Conservation (phyloP, 2,888 invertebrate species). For the Sclerodermus sp. region DNA sequence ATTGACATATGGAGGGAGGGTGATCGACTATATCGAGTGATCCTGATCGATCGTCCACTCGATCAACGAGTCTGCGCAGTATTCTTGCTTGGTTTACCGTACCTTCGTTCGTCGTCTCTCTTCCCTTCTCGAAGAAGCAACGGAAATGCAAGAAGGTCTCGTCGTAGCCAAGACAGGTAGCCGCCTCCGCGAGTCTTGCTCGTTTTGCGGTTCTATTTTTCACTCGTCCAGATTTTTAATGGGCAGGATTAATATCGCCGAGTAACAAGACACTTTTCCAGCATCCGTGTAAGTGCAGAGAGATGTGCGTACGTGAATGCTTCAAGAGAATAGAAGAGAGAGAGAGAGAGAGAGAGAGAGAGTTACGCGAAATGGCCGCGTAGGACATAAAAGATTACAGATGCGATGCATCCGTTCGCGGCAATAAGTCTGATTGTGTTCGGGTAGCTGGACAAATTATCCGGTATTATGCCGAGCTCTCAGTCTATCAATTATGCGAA, state of each 20-base stretch:
- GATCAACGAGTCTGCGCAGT: too few species aligned
- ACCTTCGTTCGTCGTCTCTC: too few species aligned
- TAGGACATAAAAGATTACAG: conserved; percentile 53
- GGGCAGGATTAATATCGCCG: conserved; percentile 55
- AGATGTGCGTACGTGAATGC: conserved; percentile 29
- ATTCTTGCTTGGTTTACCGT: too few species aligned
- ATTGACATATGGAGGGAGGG: too few species aligned
- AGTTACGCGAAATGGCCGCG: too few species aligned
- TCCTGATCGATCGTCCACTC: too few species aligned
- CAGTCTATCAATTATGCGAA: conserved; percentile 53
- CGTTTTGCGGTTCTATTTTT: conserved; percentile 55
- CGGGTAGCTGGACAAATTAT: conserved; percentile 54
- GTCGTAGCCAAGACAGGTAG: conserved; percentile 48
- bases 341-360: conserved; percentile 1
- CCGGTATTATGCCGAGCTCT: conserved; percentile 53
- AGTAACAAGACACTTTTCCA: conserved; percentile 56
- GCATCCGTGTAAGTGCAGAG: conserved; percentile 23
- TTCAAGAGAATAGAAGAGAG: conserved; percentile 1
- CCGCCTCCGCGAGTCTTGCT: conserved; percentile 35
- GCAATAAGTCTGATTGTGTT: conserved; percentile 57
- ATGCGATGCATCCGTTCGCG: conserved; percentile 55
- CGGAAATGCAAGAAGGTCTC: too few species aligned
- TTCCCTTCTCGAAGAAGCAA: too few species aligned
- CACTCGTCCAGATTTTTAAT: conserved; percentile 56
- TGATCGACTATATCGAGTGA: too few species aligned